Conservation (phyloP, 2,797 vertebrate genomes). For the Manis pentadactyla region DNA sequence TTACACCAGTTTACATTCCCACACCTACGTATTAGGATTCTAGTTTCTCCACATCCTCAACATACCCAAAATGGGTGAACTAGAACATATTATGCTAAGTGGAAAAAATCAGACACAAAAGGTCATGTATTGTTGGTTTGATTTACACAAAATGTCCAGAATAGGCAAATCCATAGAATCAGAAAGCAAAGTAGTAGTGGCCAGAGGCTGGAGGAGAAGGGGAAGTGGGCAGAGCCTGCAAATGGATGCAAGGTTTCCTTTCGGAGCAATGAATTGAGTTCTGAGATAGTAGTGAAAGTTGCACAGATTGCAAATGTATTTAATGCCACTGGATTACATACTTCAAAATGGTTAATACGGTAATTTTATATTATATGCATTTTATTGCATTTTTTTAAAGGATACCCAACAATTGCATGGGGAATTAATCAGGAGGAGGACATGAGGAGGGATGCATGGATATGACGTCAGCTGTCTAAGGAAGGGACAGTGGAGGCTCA, state of each 20-base stretch:
- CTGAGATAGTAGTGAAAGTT: neutral
- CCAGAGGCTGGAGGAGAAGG: neutral
- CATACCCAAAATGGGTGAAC: neutral
- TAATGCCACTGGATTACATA: neutral
- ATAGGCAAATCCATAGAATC: neutral
- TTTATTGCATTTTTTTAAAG: neutral
- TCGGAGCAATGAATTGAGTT: neutral
- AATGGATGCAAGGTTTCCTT: neutral
- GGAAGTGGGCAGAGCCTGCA: neutral
- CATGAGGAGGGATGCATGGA: neutral
- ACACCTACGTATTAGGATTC: neutral
- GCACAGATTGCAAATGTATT: neutral
- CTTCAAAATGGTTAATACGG: neutral
- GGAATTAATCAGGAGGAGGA: neutral
- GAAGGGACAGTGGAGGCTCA: neutral
- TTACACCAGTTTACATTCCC: neutral
- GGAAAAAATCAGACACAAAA: neutral
- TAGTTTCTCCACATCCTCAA: neutral
- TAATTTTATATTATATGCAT: neutral
- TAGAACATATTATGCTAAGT: neutral
- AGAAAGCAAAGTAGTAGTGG: neutral
- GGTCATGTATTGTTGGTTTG: neutral
- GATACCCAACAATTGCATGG: neutral
- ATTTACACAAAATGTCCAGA: neutral
- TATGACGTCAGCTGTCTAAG: neutral